A percentile compares a stretch with the other conserved stretches of the same genome.
Evolutionary conservation across 2,888 invertebrate species (phyloP).

Genomic region (Microplitis manilae): DNA sequence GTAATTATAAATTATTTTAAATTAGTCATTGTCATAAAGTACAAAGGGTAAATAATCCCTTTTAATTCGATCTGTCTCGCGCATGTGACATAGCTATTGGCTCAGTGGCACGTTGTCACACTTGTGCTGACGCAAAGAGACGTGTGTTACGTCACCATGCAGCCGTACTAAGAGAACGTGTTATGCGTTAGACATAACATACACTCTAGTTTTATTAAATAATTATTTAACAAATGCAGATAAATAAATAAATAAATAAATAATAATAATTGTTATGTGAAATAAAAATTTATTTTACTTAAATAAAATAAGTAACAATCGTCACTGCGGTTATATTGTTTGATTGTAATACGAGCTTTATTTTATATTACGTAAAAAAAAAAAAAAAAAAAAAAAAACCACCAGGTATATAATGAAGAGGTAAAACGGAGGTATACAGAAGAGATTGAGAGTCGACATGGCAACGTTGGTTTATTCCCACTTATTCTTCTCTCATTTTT

Average conservation of each 20-base stretch:
- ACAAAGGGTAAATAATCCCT: conserved; percentile 7
- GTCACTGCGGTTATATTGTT: not conserved
- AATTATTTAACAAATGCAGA: no score
- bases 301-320: not conserved
- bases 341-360: not conserved
- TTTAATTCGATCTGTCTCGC: not conserved
- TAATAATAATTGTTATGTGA: not conserved
- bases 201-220: not conserved
- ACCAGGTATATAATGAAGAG: conserved; percentile 14
- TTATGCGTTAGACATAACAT: conserved; percentile 49
- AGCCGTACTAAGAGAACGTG: conserved; percentile 56
- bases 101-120: conserved; percentile 15
- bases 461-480: conserved; percentile 61
- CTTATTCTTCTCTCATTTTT: conserved; percentile 38
- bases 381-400: conserved; percentile 7
- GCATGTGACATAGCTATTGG: conserved; percentile 15
- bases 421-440: conserved; percentile 26
- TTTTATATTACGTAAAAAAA: conserved; percentile 1
- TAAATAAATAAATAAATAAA: not conserved
- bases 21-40: not conserved
- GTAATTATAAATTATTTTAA: not conserved
- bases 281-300: not conserved
- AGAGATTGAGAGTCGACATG: conserved; percentile 61
- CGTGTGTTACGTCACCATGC: conserved; percentile 63
- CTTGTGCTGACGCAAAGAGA: conserved; percentile 63